Base-by-base conservation (phyloP, 2,888 invertebrate species). In the Saturnia japonica region DNA sequence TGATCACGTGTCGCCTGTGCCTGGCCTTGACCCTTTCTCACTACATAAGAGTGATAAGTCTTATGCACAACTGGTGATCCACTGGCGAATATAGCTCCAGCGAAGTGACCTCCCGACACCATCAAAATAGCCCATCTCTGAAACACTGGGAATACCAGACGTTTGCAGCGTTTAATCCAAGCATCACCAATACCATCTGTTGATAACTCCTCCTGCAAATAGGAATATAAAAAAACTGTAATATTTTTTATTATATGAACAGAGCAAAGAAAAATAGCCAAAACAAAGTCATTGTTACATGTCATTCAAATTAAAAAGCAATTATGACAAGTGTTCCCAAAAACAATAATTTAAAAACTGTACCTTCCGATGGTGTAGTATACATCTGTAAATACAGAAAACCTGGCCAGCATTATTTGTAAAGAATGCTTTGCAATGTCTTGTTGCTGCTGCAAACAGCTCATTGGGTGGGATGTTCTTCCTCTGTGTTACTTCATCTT, bases 41-140 rank as follows among this genome's bases (percentile, higher is more conserved):
- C 96, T 11, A 97, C 97, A 83, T 98, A 98, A 68, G 96, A 96
- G 85, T 98, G 98, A 79, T 97, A 96, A 0, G 98, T 97, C 90
- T 98, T 98, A 82, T 98, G 98, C 1, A 91, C 77, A 87, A 92
- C 80, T 94, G 89, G 71, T 90, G 91, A 81, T 88, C 94, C 73
- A 81, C 91, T 92, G 3, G 87, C 81, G 74, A 93, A 92, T 51
- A 93, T 85, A 12, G 89, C 91, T 1, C 91, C 93, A 0, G 92
- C 92, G 69, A 93, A 92, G 70, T 91, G 91, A 0, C 98, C 98
- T 7, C 98, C 98, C 0, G 97, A 97, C 51, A 97, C 93, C 96
- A 98, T 97, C 68, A 98, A 87, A 11, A 98, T 92, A 0, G 96
- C 96, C 97, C 97, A 97, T 12, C 93, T 86, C 66, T 88, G 91